A percentile compares a stretch with the other conserved stretches of the same genome.
These are phyloP conservation scores for Triops longicaudatus DNA, from an alignment of 1,140 invertebrate species.

Conservation along the genomic window DNA sequence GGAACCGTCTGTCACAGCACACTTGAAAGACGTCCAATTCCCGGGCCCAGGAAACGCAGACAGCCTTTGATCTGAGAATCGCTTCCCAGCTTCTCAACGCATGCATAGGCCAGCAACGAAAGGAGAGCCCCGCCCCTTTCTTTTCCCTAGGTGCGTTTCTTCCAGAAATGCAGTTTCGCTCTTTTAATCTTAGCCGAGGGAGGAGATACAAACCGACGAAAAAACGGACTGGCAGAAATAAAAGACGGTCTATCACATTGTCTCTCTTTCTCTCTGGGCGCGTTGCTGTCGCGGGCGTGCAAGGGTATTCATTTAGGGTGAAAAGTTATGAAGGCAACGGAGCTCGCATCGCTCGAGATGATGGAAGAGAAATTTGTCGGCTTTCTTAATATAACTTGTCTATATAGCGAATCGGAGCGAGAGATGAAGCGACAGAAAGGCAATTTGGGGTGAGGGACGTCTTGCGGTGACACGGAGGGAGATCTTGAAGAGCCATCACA, in stretches of 20 bases:
- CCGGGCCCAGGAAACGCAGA: constrained; percentile 2
- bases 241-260: no score
- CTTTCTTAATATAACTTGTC: neutral
- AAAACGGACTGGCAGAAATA: no score
- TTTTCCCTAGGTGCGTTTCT: no score
- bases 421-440: neutral
- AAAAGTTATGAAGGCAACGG: no score
- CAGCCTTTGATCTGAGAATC: neutral
- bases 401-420: neutral
- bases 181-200: no score
- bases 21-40: constrained; percentile 15
- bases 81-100: neutral
- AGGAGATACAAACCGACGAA: no score
- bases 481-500: constrained; percentile 10
- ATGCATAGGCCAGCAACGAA: neutral
- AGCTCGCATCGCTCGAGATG: no score
- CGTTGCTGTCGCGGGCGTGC: no score
- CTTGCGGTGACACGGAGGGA: neutral
- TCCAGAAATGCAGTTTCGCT: no score
- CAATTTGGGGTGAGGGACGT: neutral
- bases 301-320: no score
- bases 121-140: no score
- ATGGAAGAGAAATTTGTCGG: neutral
- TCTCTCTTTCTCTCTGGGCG: no score
- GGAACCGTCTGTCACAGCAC: constrained; percentile 1